phyloP scores from a whole-genome alignment of 1,140 invertebrate species.

The Drosophila tropicalis region DNA sequence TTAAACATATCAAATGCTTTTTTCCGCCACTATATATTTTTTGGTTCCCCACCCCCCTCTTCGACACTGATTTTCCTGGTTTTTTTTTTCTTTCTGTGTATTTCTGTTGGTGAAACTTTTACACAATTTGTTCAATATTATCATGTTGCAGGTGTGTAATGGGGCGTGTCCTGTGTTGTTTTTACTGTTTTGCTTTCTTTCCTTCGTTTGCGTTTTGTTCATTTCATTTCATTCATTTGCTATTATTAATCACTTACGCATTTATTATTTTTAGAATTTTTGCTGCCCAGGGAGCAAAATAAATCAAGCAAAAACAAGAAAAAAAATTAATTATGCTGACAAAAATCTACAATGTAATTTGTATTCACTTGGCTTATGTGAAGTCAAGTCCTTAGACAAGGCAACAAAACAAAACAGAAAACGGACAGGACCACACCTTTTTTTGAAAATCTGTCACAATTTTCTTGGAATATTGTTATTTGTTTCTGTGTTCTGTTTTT shows the following conservation, averaged over 20 bases:
- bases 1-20: conserved; percentile 62
- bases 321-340: conserved; percentile 68
- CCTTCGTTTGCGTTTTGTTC: conserved; percentile 35
- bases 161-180: conserved; percentile 37
- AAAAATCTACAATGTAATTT: conserved; percentile 53
- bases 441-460: conserved; percentile 23
- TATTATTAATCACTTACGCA: conserved; percentile 28
- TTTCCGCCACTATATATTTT: conserved; percentile 52
- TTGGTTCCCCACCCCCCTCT: no score
- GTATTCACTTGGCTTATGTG: conserved; percentile 52
- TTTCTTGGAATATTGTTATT: conserved; percentile 13
- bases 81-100: no score
- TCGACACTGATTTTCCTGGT: not conserved
- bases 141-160: conserved; percentile 54
- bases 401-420: no score
- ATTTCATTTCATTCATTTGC: conserved; percentile 12
- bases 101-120: conserved; percentile 14
- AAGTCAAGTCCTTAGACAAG: not conserved
- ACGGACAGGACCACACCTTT: not conserved
- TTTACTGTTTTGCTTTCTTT: conserved; percentile 39
- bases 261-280: not conserved
- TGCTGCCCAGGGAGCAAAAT: conserved; percentile 27
- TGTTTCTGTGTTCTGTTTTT: not conserved
- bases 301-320: conserved; percentile 62
- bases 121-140: conserved; percentile 45